These are phyloP conservation scores for Limnephilus auricula DNA, from an alignment of 2,888 invertebrate genomes.

Conservation along the genomic window DNA sequence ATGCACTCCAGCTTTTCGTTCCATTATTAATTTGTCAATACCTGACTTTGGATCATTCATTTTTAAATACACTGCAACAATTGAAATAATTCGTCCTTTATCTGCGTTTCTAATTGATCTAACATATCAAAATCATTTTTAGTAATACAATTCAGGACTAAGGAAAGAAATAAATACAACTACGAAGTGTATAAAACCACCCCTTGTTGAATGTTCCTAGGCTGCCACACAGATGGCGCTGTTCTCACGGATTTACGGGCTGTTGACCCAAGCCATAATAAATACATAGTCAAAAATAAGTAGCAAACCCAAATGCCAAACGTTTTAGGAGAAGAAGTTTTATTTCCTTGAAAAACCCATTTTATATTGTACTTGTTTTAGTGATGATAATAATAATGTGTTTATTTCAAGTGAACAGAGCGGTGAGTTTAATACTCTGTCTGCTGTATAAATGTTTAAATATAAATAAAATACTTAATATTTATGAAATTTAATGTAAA, in stretches of 20 bases:
- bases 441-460: too few relatives aligned
- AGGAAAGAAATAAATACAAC: not conserved
- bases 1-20: too few relatives aligned
- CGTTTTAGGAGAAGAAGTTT: not conserved
- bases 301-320: not conserved
- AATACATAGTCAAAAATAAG: not conserved
- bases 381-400: too few relatives aligned
- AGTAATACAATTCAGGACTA: not conserved
- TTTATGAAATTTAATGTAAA: too few relatives aligned
- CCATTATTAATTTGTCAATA: too few relatives aligned
- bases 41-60: too few relatives aligned
- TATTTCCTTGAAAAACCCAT: not conserved
- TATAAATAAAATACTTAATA: too few relatives aligned
- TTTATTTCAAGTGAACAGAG: too few relatives aligned
- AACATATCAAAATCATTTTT: not conserved
- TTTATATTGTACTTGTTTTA: too few relatives aligned
- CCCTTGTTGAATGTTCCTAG: not conserved
- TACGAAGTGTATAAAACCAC: not conserved
- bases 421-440: too few relatives aligned
- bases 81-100: not conserved
- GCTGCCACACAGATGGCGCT: not conserved
- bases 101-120: not conserved
- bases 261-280: not conserved
- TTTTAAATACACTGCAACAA: not conserved
- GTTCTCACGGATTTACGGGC: not conserved